Conservation (phyloP, 1,140 invertebrate genomes). For the Drosophila punjabiensis region DNA sequence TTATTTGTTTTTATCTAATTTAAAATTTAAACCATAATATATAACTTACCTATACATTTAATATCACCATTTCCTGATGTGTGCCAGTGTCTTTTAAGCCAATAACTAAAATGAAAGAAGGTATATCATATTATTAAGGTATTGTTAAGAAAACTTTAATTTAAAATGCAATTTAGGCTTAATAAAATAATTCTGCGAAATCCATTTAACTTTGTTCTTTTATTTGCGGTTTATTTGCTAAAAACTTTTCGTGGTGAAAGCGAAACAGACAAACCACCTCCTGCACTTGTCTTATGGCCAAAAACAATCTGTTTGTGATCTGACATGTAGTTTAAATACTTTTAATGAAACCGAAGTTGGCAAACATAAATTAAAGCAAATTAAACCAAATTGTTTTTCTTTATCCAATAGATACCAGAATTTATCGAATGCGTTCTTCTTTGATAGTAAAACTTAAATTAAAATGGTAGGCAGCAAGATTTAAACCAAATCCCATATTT, state of each 20-base stretch:
- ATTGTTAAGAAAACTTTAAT: not conserved
- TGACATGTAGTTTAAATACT: not conserved
- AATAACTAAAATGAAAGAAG: constrained; percentile 13
- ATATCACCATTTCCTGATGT: constrained; percentile 11
- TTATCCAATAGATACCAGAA: not conserved
- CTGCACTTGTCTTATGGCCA: not conserved
- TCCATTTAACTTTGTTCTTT: not conserved
- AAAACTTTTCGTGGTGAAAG: not conserved
- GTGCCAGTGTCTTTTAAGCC: not conserved
- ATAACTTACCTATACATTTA: constrained; percentile 15
- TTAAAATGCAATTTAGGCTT: not conserved
- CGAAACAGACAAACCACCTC: not conserved
- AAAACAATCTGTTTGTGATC: not conserved
- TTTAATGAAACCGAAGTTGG: not conserved
- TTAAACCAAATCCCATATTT: not conserved
- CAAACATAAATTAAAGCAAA: not conserved
- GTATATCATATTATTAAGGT: not conserved
- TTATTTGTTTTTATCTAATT: not conserved
- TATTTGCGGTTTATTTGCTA: not conserved
- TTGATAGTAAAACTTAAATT: not conserved
- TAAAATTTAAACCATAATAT: not conserved
- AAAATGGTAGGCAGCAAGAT: not conserved
- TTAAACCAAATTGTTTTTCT: not conserved
- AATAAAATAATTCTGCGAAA: too few relatives aligned
- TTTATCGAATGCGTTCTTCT: not conserved